phyloP scores from a whole-genome alignment of 35 echinoderm and acorn worm genomes.

The Hemicentrotus pulcherrimus region DNA sequence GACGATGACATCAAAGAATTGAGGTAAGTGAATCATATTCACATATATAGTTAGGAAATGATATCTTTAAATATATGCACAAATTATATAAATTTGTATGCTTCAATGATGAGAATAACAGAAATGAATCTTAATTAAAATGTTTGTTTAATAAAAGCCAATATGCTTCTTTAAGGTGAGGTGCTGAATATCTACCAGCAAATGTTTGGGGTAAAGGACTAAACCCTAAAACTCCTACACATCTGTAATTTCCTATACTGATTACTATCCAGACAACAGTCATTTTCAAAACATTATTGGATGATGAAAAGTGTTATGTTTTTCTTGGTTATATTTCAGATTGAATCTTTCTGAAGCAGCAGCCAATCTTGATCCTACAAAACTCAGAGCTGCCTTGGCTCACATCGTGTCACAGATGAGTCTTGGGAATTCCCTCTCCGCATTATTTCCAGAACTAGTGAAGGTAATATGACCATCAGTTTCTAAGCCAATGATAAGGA shows the following conservation, averaged over 20 bases:
- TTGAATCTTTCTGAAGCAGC: slow-evolving; percentile 32
- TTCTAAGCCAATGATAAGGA: no score
- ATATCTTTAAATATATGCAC: no score
- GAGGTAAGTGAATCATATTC: slow-evolving; percentile 23
- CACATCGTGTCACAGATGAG: slow-evolving; percentile 35
- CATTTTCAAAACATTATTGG: background rate
- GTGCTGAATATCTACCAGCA: no score
- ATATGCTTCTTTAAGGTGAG: no score
- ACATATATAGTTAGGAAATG: background rate
- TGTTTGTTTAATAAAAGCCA: no score
- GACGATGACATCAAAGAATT: slow-evolving; percentile 40
- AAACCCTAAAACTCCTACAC: background rate
- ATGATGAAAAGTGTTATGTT: background rate
- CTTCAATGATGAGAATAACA: no score
- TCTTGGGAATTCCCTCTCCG: slow-evolving; percentile 22
- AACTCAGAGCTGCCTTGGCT: slow-evolving; percentile 15
- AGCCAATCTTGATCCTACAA: slow-evolving; percentile 2
- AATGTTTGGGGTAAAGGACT: background rate
- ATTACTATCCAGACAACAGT: background rate
- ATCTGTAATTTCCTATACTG: background rate
- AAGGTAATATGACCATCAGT: background rate
- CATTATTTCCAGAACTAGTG: slow-evolving; percentile 41
- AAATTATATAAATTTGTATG: no score
- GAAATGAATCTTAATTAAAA: no score
- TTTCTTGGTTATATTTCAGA: background rate